Percentiles rank a stretch among this genome's conserved stretches.
Conservation (phyloP, 2,797 vertebrate genomes). For the Pristis pectinata region DNA sequence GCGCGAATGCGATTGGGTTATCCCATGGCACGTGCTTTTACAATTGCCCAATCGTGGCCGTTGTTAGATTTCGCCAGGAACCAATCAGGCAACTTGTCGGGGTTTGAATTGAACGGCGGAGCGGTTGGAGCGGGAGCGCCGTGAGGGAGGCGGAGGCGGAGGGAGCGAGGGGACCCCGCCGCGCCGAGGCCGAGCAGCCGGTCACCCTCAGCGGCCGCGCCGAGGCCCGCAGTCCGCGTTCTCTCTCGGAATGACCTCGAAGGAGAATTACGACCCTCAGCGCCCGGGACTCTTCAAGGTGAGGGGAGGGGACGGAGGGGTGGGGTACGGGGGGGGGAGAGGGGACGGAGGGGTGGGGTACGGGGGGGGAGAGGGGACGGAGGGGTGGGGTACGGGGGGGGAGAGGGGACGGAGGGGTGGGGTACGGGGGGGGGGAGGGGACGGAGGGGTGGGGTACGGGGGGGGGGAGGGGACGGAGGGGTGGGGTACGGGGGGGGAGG, state of each 20-base stretch:
- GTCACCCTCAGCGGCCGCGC: too few species aligned
- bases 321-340: too few species aligned
- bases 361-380: neutral
- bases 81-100: neutral
- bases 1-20: neutral
- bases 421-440: neutral
- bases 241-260: neutral
- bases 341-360: neutral
- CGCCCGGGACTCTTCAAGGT: neutral
- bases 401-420: neutral
- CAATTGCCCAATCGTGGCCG: neutral
- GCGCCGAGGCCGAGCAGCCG: neutral
- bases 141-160: too few species aligned
- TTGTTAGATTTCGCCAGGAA: neutral
- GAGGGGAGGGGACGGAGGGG: neutral
- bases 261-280: constrained; percentile 18
- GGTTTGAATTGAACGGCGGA: neutral
- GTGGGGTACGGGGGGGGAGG: neutral
- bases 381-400: neutral
- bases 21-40: neutral
- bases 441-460: neutral
- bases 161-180: too few species aligned
- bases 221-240: neutral
- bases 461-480: too few species aligned
- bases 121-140: too few species aligned